These are phyloP conservation scores for Pheosia gnoma DNA, from an alignment of 2,888 invertebrate genomes.

Conservation along the genomic window DNA sequence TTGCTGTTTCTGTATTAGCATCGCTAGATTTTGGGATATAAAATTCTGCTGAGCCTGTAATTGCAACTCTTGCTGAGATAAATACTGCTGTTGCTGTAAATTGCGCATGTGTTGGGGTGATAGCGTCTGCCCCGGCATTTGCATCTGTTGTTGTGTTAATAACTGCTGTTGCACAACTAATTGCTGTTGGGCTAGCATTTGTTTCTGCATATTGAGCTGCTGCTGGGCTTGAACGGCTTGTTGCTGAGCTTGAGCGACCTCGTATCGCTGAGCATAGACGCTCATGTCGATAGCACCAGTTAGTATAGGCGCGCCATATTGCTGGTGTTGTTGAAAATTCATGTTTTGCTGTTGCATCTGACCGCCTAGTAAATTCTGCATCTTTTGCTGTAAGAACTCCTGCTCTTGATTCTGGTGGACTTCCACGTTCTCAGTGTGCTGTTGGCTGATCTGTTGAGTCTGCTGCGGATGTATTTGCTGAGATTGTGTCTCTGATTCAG, in stretches of 20 bases:
- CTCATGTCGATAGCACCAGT: conserved; percentile 62
- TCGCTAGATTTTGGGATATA: conserved; percentile 81
- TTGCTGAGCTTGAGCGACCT: conserved; percentile 76
- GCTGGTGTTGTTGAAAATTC: conserved; percentile 65
- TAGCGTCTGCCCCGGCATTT: conserved; percentile 76
- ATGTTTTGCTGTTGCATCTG: conserved; percentile 67
- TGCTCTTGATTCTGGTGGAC: conserved; percentile 50
- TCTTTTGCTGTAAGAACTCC: conserved; percentile 59
- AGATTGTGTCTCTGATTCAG: conserved; percentile 66
- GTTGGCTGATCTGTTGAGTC: conserved; percentile 41
- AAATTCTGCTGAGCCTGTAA: conserved; percentile 83
- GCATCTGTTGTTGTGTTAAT: conserved; percentile 70
- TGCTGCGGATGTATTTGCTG: conserved; percentile 55
- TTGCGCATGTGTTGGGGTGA: conserved; percentile 75
- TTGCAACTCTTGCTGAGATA: conserved; percentile 79
- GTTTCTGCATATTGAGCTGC: conserved; percentile 78
- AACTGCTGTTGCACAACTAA: conserved; percentile 79
- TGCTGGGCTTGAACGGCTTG: conserved; percentile 76
- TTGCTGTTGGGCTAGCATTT: conserved; percentile 77
- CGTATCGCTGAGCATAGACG: conserved; percentile 72
- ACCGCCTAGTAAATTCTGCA: conserved; percentile 62
- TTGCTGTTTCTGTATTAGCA: conserved; percentile 79
- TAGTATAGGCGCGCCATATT: conserved; percentile 62
- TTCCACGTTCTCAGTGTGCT: conserved; percentile 48
- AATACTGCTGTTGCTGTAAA: conserved; percentile 78